Base-by-base conservation (phyloP, 2,888 invertebrate species). In the Aporophyla nigra region DNA sequence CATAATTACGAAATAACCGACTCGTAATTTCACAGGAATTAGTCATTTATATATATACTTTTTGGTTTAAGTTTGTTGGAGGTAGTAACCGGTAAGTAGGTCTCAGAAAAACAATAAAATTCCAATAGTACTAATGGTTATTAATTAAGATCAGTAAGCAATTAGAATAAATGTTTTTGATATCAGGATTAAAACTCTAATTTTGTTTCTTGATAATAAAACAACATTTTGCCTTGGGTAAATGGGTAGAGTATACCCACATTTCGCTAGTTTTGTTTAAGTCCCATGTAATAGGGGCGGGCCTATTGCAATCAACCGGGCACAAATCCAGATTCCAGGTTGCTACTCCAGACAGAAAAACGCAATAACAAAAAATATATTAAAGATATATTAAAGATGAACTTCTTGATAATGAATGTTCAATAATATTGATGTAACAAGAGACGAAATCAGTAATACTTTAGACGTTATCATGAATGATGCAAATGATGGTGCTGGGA, bases 11-110 rank as follows among this genome's bases (percentile, higher is more conserved):
- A 66, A 82, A 82, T 61, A 43, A 49, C 24, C 21, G 53, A 12
- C 16, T 19, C 5, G 54, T 51, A 83, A 80, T 80, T 83, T 80
- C 70, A 66, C 54, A 77, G 40, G 3, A 54, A 65, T 83, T 65
- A 65, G 10, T 63, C 14, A n/a, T 14, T 56, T 53, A 21, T 33
- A 54, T 21, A 16, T 0, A 54, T 59, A 43, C 33, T 65, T n/a
- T 43, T 49, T 33, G 24, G 16, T 10, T 0, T 14, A 56, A 49
- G 40, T 19, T 53, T 53, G 59, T 59, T 19, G 9, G 9, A 56
- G 40, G 43, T 40, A 33, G 5, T 56, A 21, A 58, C 43, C 56
- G 58, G 27, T 46, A 63, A 69, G 16, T 65, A 54, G 51, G 24
- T 0, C 14, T 61, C 5, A 46, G 16, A 46, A 76, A 75, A 46